Conservation (phyloP, 2,797 vertebrate genomes). For the Dendrocincla fuliginosa region DNA sequence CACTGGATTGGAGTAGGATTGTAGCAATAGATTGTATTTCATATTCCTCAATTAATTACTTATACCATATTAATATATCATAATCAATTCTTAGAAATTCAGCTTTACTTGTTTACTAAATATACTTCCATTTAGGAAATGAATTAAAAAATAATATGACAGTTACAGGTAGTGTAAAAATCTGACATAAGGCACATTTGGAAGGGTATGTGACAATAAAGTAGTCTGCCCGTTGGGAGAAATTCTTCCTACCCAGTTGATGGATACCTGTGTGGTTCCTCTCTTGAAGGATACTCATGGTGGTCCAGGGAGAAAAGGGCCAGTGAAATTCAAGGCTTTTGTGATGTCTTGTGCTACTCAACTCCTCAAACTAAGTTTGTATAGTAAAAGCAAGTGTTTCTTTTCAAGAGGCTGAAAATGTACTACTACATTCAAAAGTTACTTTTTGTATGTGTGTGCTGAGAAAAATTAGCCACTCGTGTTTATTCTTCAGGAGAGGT, state of each 20-base stretch:
- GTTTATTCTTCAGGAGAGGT: neutral
- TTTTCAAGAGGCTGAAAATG: neutral
- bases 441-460: no score
- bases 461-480: neutral
- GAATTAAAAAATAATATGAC: neutral
- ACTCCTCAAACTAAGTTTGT: neutral
- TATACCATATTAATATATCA: neutral
- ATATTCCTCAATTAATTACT: neutral
- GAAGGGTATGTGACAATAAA: neutral
- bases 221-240: neutral
- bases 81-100: neutral
- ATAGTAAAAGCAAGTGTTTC: rapidly evolving
- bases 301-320: neutral
- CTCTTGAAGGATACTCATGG: neutral
- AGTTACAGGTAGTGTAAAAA: neutral
- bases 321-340: neutral
- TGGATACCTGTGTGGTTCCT: neutral
- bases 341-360: neutral
- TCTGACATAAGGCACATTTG: neutral
- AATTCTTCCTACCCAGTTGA: neutral
- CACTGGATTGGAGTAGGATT: neutral
- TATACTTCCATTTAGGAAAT: neutral
- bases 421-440: neutral
- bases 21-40: neutral
- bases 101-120: neutral